A percentile compares a stretch with the other conserved stretches of the same genome.
Evolutionary conservation across 2,797 vertebrate genomes (phyloP).

Genomic region (Hafferia zeledoni): DNA sequence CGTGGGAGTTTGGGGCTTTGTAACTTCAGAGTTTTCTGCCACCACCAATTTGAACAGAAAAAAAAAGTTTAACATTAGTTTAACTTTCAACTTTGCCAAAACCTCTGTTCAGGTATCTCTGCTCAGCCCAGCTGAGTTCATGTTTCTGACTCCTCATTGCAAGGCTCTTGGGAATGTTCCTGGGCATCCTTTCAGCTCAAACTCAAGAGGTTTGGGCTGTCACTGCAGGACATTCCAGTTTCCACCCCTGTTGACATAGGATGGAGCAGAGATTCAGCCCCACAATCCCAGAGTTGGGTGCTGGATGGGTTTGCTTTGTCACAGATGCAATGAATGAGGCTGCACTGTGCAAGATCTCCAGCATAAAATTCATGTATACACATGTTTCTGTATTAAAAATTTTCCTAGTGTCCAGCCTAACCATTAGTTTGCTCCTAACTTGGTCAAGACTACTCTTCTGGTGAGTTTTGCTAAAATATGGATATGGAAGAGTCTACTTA

Average conservation of each 20-base stretch:
- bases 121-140: background rate
- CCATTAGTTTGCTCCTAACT: background rate
- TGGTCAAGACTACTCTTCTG: background rate
- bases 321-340: background rate
- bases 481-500: background rate
- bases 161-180: background rate
- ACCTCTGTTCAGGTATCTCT: background rate
- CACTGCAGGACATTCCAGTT: background rate
- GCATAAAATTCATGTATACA: background rate
- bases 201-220: background rate
- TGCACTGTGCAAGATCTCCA: background rate
- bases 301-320: background rate
- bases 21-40: background rate
- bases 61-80: background rate
- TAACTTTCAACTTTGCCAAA: background rate
- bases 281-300: accelerated
- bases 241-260: background rate
- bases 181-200: background rate
- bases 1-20: background rate
- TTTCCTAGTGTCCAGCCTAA: background rate
- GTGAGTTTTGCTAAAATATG: background rate
- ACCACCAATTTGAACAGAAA: background rate
- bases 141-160: background rate
- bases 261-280: background rate
- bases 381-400: background rate